phyloP scores from a whole-genome alignment of 2,797 vertebrate species.

The Gadopsis bispinosus region DNA sequence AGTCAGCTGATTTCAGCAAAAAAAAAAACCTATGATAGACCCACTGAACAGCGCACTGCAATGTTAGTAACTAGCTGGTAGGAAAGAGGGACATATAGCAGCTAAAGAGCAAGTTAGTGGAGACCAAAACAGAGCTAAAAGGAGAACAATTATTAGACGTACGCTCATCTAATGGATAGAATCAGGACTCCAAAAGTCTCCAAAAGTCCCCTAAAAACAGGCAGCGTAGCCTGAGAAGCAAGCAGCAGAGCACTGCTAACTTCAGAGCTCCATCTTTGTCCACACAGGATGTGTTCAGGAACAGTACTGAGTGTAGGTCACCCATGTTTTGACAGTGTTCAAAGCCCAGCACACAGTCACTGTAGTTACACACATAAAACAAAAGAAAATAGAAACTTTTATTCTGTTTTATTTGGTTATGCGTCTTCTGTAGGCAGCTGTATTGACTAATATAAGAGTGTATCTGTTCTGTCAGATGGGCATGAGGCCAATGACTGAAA shows the following conservation, averaged over 20 bases:
- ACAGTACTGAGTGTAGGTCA: not conserved
- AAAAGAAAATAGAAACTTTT: not conserved
- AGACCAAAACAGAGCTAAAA: not conserved
- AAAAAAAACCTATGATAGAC: not conserved
- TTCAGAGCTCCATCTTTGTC: slow-evolving; percentile 10
- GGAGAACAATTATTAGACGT: too few species aligned
- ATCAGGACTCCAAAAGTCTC: not conserved
- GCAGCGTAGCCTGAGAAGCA: too few species aligned
- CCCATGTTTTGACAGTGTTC: not conserved
- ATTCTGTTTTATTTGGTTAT: not conserved
- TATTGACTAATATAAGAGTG: not conserved
- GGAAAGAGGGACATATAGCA: not conserved
- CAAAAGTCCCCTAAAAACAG: too few species aligned
- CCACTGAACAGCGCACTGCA: not conserved
- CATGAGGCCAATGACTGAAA: not conserved
- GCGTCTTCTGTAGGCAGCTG: not conserved
- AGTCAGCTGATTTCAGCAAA: not conserved
- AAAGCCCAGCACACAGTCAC: not conserved
- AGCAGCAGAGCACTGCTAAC: too few species aligned
- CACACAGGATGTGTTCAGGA: not conserved
- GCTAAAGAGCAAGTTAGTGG: not conserved
- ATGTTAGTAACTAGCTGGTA: not conserved
- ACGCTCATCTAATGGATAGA: not conserved
- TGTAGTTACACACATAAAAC: not conserved
- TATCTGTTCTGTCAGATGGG: not conserved